Percentiles rank a stretch among this genome's conserved stretches.
Evolutionary conservation across 2,797 vertebrate genomes (phyloP).

Genomic region (Helostoma temminkii): DNA sequence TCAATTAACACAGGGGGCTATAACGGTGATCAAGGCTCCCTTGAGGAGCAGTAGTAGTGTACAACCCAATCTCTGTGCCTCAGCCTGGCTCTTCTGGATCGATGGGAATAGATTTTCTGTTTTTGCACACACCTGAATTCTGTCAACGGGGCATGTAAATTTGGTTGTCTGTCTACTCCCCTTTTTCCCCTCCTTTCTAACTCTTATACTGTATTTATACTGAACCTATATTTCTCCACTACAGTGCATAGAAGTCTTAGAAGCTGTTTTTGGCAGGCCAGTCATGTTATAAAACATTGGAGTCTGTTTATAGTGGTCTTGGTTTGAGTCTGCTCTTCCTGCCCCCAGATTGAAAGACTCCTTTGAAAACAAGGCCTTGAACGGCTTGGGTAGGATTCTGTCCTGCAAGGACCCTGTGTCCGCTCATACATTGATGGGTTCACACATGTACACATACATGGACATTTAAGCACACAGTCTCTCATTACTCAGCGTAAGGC

Average conservation of each 20-base stretch:
- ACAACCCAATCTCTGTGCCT: slow-evolving; percentile 75
- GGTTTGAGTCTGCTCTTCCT: slow-evolving; percentile 69
- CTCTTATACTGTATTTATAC: slow-evolving; percentile 51
- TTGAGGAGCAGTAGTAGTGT: slow-evolving; percentile 61
- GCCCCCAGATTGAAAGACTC: slow-evolving; percentile 71
- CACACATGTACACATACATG: slow-evolving; percentile 31
- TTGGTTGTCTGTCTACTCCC: slow-evolving; percentile 54
- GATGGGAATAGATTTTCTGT: slow-evolving; percentile 83
- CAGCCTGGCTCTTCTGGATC: slow-evolving; percentile 73
- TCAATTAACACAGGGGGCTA: slow-evolving; percentile 85
- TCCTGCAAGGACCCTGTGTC: slow-evolving; percentile 10
- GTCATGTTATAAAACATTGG: slow-evolving; percentile 68
- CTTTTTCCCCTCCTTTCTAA: slow-evolving; percentile 28
- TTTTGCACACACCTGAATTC: slow-evolving; percentile 83
- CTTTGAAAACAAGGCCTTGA: slow-evolving; percentile 70
- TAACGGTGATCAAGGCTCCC: slow-evolving; percentile 83
- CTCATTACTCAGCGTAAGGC: slow-evolving; percentile 81
- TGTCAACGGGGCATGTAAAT: slow-evolving; percentile 79
- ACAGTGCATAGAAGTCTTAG: slow-evolving; percentile 59
- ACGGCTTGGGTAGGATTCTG: slow-evolving; percentile 59
- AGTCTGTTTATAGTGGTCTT: slow-evolving; percentile 73
- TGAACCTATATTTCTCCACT: slow-evolving; percentile 69
- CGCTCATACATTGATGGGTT: slow-evolving; percentile 33
- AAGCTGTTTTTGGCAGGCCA: slow-evolving; percentile 70
- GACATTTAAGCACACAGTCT: slow-evolving; percentile 37